Evolutionary conservation across 2,888 invertebrate species (phyloP), one percentile per base, ranked within the genome.

Genomic region (Prenolepis imparis): DNA sequence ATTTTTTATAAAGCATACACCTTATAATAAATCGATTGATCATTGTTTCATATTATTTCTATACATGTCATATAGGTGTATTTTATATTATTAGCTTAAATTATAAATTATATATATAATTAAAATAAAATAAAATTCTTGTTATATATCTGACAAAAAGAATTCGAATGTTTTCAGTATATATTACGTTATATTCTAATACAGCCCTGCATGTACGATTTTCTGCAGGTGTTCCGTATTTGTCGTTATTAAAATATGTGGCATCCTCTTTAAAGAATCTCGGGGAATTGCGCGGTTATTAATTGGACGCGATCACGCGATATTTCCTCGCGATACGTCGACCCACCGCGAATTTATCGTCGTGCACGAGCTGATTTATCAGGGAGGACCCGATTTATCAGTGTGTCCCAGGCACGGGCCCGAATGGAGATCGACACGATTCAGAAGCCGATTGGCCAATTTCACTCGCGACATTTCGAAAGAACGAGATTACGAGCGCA

Each of bases 231-330:
- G 18, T 32, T 48, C 24, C 48, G 18, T 21, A 70, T 70, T 70
- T 41, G 78, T 55, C 52, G 86, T 87, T 85, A 86, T 89, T 84
- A 84, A 90, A 90, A 86, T 68, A 81, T 74, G 67, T 52, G 64
- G 48, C 70, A 44, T 66, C 57, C 73, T 80, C 81, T 77, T 61
- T 68, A 82, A 87, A 87, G 86, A 72, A 85, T 82, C 63, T 67
- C 82, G 59, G 82, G 52, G 52, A n/a, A 18, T 8, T 72, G 74
- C 18, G 21, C 80, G 61, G 72, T 89, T 90, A 93, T 92, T 92
- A 91, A 92, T 92, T 88, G 89, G 84, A 85, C 64, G 73, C 85
- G 88, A 91, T 89, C 92, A 93, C 92, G 92, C 92, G 91, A 92
- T 91, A 88, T 92, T 88, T 90, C 85, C 85, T 82, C 86, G 88